Conservation (phyloP, 1,140 invertebrate species). For the Lepidurus arcticus region DNA sequence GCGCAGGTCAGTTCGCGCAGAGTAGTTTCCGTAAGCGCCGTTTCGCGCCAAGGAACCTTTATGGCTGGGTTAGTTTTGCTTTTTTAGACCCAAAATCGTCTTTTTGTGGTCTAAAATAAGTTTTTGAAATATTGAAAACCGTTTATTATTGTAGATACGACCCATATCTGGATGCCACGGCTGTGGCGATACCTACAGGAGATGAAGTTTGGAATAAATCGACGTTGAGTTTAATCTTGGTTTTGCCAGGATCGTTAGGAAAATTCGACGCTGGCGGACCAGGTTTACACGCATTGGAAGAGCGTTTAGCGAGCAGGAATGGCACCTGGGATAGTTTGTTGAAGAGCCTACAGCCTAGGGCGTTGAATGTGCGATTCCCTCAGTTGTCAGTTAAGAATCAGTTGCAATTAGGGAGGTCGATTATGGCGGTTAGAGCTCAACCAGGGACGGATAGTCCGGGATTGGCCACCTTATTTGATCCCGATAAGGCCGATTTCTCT, state of each 20-base stretch:
- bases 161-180: slow-evolving; percentile 29
- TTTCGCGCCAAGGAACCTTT: slow-evolving; percentile 26
- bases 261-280: slow-evolving; percentile 32
- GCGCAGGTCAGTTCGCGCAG: slow-evolving; percentile 23
- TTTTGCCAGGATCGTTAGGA: slow-evolving; percentile 28
- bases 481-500: slow-evolving; percentile 29
- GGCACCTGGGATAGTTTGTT: slow-evolving; percentile 29
- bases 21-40: slow-evolving; percentile 25
- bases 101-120: background rate
- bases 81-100: background rate
- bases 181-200: slow-evolving; percentile 27
- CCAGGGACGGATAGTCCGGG: background rate
- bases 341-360: background rate
- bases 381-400: background rate
- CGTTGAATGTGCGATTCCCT: slow-evolving; percentile 27
- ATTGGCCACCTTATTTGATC: slow-evolving; percentile 26
- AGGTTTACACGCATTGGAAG: slow-evolving; percentile 28
- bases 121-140: background rate
- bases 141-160: background rate
- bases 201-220: slow-evolving; percentile 9
- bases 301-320: slow-evolving; percentile 22
- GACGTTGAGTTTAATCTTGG: slow-evolving; percentile 26
- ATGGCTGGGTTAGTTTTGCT: slow-evolving; percentile 23
- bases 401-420: background rate
- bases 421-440: slow-evolving; percentile 23